These are phyloP conservation scores for Meandrina meandrites DNA, from an alignment of 92 coral and sea anemone genomes.

Conservation along the genomic window DNA sequence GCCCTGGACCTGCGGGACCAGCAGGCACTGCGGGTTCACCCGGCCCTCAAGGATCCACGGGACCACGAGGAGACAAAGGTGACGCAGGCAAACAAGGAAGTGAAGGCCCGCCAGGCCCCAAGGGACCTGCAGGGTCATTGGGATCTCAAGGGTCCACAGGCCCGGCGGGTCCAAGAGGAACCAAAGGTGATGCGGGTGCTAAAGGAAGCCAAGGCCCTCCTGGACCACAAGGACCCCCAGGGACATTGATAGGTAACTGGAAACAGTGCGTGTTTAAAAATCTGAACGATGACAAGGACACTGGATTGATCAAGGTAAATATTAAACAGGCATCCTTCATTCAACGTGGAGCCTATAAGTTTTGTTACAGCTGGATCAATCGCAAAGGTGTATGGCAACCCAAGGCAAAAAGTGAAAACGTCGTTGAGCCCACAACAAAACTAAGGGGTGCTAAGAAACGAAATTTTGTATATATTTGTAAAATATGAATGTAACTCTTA, in stretches of 20 bases:
- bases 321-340: neutral
- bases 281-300: neutral
- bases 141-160: neutral
- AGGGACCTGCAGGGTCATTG: neutral
- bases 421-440: no score
- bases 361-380: no score
- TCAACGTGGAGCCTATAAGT: neutral
- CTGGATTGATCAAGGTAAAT: neutral
- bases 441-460: no score
- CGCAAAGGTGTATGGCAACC: no score
- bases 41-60: conserved; percentile 7
- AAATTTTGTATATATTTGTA: no score
- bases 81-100: neutral
- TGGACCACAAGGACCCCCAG: neutral
- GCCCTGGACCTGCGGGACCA: conserved; percentile 9
- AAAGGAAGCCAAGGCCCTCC: conserved; percentile 10
- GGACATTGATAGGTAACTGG: neutral
- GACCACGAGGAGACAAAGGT: conserved; percentile 3
- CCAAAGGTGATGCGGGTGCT: neutral
- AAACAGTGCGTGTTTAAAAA: neutral
- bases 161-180: neutral
- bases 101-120: neutral
- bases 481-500: no score
- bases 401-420: no score
- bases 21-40: neutral